Evolutionary conservation across 2,888 invertebrate species (phyloP), one percentile per base, ranked within the genome.

Genomic region (Camptogramma bilineatum): DNA sequence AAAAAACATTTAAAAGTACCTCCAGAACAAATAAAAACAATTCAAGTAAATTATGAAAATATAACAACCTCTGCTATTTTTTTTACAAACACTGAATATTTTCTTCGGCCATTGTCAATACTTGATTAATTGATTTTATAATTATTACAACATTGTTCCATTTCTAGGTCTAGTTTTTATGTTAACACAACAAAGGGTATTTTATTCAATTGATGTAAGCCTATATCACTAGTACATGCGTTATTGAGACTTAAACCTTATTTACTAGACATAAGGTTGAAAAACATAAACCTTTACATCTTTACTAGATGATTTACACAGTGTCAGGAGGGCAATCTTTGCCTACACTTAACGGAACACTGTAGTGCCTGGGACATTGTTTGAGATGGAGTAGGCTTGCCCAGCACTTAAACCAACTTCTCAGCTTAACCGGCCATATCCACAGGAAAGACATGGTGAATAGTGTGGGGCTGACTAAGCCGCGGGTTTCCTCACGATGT

Each of bases 101-200:
- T 61, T 57, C 67, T 21, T 58, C 31, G 57, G 65, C 71, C 70
- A 75, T 68, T 77, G 73, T 77, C 73, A 74, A 75, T 70, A 75
- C n/a, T n/a, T n/a, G n/a, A 72, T 70, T 71, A 67, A 69, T 72
- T 73, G 82, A 83, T 80, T 80, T 75, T 73, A 24, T 83, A 80
- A 82, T 83, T 80, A 50, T 34, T n/a, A 73, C 51, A 74, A 81
- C 79, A 83, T 79, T 85, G 83, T 86, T 81, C 64, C 64, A 72
- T 75, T 85, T 86, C 83, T 86, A 86, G 86, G 83, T 83, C 85
- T 79, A 73, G 74, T 79, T 83, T 84, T 84, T 83, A 68, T 68
- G 70, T 76, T 75, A 77, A 70, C 70, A 71, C 73, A 73, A 80
- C 84, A 85, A 89, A 88, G 87, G 83, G 85, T 83, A 83, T 86